A percentile compares a stretch with the other conserved stretches of the same genome.
phyloP scores from a whole-genome alignment of 2,113 vertebrate genomes.

The Mionectes macconnelli region DNA sequence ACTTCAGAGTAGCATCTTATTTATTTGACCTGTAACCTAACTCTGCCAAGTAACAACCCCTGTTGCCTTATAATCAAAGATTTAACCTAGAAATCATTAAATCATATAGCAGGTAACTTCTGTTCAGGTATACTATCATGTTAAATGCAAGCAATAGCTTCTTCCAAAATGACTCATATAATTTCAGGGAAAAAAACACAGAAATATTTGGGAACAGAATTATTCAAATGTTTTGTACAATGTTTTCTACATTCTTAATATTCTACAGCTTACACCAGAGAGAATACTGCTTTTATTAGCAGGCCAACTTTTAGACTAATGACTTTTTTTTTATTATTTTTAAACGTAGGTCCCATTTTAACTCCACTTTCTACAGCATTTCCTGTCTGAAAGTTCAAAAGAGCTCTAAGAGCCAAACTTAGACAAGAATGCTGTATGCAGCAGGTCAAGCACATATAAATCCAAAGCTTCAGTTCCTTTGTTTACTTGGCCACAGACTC shows the following conservation, averaged over 20 bases:
- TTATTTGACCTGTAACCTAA: background rate
- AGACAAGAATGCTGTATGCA: background rate
- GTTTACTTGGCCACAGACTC: slow-evolving; percentile 11
- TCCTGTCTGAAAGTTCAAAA: slow-evolving; percentile 32
- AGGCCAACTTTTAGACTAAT: background rate
- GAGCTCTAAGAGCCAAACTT: background rate
- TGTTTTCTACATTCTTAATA: background rate
- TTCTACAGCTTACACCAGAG: background rate
- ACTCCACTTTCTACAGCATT: background rate
- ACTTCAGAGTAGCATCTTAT: background rate
- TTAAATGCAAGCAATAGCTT: background rate
- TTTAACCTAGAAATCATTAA: background rate
- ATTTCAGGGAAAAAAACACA: background rate
- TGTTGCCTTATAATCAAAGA: background rate
- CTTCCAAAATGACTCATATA: background rate
- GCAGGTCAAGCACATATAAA: background rate
- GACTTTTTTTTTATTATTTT: background rate
- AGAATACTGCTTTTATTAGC: background rate
- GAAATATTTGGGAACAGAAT: background rate
- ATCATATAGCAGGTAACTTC: background rate
- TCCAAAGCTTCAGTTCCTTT: background rate
- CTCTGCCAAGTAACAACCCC: background rate
- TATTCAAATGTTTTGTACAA: background rate
- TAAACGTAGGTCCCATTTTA: background rate
- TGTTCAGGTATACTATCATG: background rate